Base-by-base conservation (phyloP, 2,888 invertebrate species). In the Venusia cambrica region DNA sequence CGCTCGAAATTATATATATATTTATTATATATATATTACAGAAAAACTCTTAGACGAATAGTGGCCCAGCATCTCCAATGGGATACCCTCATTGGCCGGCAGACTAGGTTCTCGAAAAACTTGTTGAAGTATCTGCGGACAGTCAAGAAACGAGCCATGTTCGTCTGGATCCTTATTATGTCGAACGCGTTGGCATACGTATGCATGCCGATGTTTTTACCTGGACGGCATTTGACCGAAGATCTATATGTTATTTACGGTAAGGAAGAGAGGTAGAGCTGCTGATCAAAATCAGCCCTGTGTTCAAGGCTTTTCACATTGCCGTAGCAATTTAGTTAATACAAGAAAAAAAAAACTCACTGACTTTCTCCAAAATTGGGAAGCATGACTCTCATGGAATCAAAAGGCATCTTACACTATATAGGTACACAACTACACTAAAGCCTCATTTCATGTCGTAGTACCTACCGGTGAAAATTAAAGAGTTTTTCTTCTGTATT, bases 221-320 rank as follows among this genome's bases (percentile, higher is more conserved):
- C 69, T 5, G 77, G 75, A n/a, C 48, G 64, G 11, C 71, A 72
- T 45, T 46, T 72, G 1, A 46, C 55, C 27, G 62, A 70, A 11
- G 72, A 73, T 7, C 13, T 38, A 0, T 60, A 43, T 17, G 31
- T 65, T 13, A 27, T 70, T 4, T 64, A 58, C 14, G 73, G 73
- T 71, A 41, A 24, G 12, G 5, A 9, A n/a, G n/a, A n/a, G n/a
- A n/a, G n/a, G n/a, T n/a, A n/a, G n/a, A n/a, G n/a, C n/a, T n/a
- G n/a, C n/a, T n/a, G n/a, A n/a, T n/a, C n/a, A n/a, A n/a, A n/a
- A n/a, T n/a, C n/a, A n/a, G n/a, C n/a, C n/a, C n/a, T n/a, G n/a
- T n/a, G n/a, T n/a, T n/a, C n/a, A n/a, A n/a, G n/a, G n/a, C n/a
- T n/a, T n/a, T n/a, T n/a, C n/a, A n/a, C n/a, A n/a, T n/a, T n/a